Evolutionary conservation across 1,140 invertebrate species (phyloP), one percentile per base, ranked within the genome.

Genomic region (Trissolcus basalis): DNA sequence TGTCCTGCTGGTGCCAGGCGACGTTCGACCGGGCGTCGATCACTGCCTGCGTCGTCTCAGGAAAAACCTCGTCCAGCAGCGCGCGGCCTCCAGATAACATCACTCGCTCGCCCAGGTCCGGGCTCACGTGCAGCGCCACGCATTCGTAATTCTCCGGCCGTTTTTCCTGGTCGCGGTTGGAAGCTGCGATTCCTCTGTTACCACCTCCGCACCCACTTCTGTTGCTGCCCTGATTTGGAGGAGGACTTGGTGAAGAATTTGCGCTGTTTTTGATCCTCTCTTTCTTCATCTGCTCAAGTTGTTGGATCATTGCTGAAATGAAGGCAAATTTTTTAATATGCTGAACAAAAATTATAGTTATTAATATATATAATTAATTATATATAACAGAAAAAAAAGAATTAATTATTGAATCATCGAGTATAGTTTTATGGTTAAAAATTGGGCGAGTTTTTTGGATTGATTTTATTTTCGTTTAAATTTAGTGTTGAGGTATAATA

Each of bases 91-190:
- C 95, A 48, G 94, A 95, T 0, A 96, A 88, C 91, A 95, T 95
- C 35, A 96, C 94, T 48, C 96, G 85, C 81, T 97, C 95, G 0
- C 96, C 95, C 11, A 97, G 89, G 84, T 97, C 96, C 0, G 96
- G 96, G 79, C 93, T 95, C 44, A 97, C 93, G 88, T 96, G 95
- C 9, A 97, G 90, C 0, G 95, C 94, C 0, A 97, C 91, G 84
- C 96, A 96, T 81, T 97, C 94, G 86, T 93, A 94, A 65, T 87
- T 89, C 39, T 92, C 89, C 36, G 80, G 74, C n/a, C 76, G 73
- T 27, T 85, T 83, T 6, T 85, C 82, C 1, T 77, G 35, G 15
- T 85, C 84, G 1, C 82, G 72, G 12, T 61, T 70, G 0, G 55
- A 78, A 56, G 67, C 77, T 51, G 71, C 64, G 1, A 60, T 55